Evolutionary conservation across 2,797 vertebrate species (phyloP), one percentile per base, ranked within the genome.

Genomic region (Decapterus maruadsi): DNA sequence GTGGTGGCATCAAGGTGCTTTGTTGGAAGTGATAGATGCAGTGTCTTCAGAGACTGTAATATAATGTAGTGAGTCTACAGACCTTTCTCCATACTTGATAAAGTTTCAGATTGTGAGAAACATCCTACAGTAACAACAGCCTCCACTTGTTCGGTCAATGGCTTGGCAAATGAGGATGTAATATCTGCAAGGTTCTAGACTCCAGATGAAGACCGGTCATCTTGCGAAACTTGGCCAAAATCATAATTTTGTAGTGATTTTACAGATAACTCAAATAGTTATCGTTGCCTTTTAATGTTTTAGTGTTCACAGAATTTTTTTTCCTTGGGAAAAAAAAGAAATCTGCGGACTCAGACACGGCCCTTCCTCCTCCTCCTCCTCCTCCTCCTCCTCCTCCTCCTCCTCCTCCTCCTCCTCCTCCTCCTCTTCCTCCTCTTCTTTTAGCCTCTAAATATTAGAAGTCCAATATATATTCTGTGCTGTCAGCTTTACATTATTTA

Each of bases 401-500:
- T 12, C 20, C n/a, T 74, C 60, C 58, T 75, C 12, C n/a, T 19
- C 29, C 34, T 53, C 42, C 19, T 74, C 59, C 48, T 9, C 19
- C n/a, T 22, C 8, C 20, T 19, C 29, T 34, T 53, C 42, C n/a
- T 74, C 60, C 58, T 75, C 12, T n/a, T 12, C 20, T 57, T 72
- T 46, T 20, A 50, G 42, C 62, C 48, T 72, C 29, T 68, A 20
- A 53, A 75, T 74, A 70, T 68, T 40, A 62, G 31, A 62, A 55
- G 65, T 75, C 26, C 64, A 84, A 74, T 78, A 82, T 70, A 82
- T 67, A 85, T 80, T 61, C 73, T 48, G 56, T 83, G 68, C 75
- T 64, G 89, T 82, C 78, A 78, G 83, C 79, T 78, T 78, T 78
- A 81, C 75, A 80, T 86, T 87, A 82, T 86, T 70, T 72, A 80